Conservation (phyloP, 1,140 invertebrate species). For the Zaprionus ornatus region DNA sequence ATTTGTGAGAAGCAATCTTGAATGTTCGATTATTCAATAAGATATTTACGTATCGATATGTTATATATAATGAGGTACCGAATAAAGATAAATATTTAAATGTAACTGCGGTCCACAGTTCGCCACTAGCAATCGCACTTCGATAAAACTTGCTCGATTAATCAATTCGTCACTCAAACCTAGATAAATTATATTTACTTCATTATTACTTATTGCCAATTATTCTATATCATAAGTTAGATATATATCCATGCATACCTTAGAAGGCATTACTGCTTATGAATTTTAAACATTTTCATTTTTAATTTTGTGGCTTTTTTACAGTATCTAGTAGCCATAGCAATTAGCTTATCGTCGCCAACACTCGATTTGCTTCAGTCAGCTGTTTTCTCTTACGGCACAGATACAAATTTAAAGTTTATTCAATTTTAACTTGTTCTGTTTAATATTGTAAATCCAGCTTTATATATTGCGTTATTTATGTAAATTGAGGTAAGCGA, state of each 20-base stretch:
- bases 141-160: neutral
- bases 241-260: too few species aligned
- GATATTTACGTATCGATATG: neutral
- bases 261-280: neutral
- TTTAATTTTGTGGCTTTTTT: neutral
- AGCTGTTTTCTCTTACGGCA: constrained; percentile 33
- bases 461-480: neutral
- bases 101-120: too few species aligned
- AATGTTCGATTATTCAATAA: neutral
- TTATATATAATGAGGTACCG: too few species aligned
- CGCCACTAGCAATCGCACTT: too few species aligned
- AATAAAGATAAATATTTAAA: too few species aligned
- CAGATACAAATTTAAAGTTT: constrained; percentile 37
- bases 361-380: constrained; percentile 21
- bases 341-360: constrained; percentile 23
- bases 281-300: neutral
- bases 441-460: neutral
- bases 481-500: constrained; percentile 38
- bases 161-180: neutral
- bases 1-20: neutral
- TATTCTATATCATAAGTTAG: neutral
- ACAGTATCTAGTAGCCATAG: constrained; percentile 29
- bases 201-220: neutral
- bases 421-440: constrained; percentile 2
- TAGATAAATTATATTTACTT: neutral